Base-by-base conservation (phyloP, 2,797 vertebrate species). In the Fistularia commersonii region DNA sequence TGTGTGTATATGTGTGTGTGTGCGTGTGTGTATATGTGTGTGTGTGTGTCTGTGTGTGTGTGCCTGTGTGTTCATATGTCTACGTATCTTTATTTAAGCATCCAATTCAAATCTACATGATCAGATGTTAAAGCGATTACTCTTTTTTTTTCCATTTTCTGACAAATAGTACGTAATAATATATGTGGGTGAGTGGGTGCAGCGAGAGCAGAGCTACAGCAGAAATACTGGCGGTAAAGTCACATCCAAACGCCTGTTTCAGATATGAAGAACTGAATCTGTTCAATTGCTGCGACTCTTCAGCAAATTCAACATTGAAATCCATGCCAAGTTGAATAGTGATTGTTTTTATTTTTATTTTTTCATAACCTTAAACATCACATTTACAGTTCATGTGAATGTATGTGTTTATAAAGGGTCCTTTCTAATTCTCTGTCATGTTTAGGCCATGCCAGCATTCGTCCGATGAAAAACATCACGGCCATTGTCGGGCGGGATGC, bases 401-500 rank as follows among this genome's bases (percentile, higher is more conserved):
- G 32, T 11, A 49, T 32, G 48, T 49, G 14, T 37, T 37, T 33
- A 34, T 63, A 76, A 81, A 88, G 84, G 69, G 76, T 87, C 70
- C 38, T 78, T 81, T 89, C 67, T 80, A 44, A 46, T 64, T 80
- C 57, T 81, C 56, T 82, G 58, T 84, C 69, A 72, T 71, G 72
- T 32, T 65, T 64, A 99, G 97, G 97, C 69, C 93, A 93, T 36
- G 96, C 97, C 71, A 99, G 93, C 82, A 98, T 99, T 57, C 93
- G 97, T 45, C 92, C 95, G 12, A 97, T 99, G 97, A 98, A 94
- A 89, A 99, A 99, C 70, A 95, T 99, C 85, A 99, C 97, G 34
- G 97, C 97, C 6, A 97, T 99, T 43, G 97, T 93, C 0, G 97
- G 97, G 11, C 90, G 96, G 54, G 97, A 99, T 56, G 97, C 94